A percentile compares a stretch with the other conserved stretches of the same genome.
These are phyloP conservation scores for Glaucomys volans DNA, from an alignment of 2,113 vertebrate species.

Conservation along the genomic window DNA sequence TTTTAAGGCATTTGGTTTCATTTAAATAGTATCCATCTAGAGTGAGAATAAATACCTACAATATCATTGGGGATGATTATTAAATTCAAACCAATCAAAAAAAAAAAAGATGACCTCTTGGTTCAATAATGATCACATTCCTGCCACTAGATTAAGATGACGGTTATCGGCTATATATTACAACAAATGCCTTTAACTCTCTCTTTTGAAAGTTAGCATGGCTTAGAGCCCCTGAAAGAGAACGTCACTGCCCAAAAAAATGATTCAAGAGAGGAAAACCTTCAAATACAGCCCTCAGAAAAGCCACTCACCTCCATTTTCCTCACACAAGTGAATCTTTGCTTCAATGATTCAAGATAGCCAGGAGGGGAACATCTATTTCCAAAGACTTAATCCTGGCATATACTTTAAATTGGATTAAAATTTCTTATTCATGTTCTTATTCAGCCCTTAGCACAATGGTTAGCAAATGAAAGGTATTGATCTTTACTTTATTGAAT, in stretches of 20 bases:
- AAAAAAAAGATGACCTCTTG: neutral
- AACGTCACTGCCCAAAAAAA: neutral
- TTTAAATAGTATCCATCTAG: neutral
- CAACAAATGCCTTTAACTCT: neutral
- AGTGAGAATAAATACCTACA: neutral
- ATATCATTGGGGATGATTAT: neutral
- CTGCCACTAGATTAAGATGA: neutral
- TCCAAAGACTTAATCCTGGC: neutral
- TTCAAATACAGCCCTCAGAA: neutral
- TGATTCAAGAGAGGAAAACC: neutral
- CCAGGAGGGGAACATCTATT: neutral
- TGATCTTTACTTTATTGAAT: slow-evolving; percentile 3
- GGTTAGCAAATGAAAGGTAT: neutral
- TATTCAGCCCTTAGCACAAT: neutral
- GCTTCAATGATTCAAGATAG: neutral
- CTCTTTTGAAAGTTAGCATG: neutral
- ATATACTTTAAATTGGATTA: neutral
- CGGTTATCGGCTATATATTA: neutral
- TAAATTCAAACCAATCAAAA: neutral
- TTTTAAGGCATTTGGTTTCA: slow-evolving; percentile 1
- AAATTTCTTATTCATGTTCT: neutral
- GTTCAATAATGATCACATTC: neutral
- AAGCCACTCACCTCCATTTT: neutral
- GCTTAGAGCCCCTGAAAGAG: neutral
- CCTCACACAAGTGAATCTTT: neutral